Conservation (phyloP, 1,140 invertebrate genomes). For the Drosophila sp. region DNA sequence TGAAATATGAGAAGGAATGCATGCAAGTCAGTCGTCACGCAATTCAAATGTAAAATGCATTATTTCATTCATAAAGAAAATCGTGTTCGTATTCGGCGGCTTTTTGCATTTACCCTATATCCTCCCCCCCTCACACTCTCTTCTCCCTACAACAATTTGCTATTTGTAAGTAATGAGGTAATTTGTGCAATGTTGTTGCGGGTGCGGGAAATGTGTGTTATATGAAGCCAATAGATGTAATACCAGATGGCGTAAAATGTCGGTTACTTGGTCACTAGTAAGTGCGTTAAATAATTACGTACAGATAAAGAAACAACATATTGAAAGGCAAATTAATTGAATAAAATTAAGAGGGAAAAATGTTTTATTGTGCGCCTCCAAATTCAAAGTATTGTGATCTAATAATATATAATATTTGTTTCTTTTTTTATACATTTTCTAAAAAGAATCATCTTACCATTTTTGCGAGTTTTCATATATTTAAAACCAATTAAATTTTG, state of each 20-base stretch:
- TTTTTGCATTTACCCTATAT: slow-evolving; percentile 39
- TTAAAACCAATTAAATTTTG: too few species aligned
- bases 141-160: background rate
- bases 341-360: too few species aligned
- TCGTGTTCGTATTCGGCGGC: slow-evolving; percentile 66
- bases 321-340: background rate
- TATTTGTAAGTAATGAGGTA: slow-evolving; percentile 56
- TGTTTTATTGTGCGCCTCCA: too few species aligned
- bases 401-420: too few species aligned
- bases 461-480: too few species aligned
- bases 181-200: slow-evolving; percentile 45
- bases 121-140: background rate
- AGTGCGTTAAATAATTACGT: slow-evolving; percentile 30
- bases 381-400: too few species aligned
- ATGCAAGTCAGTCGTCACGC: slow-evolving; percentile 49
- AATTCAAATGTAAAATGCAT: slow-evolving; percentile 71
- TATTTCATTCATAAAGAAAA: slow-evolving; percentile 71
- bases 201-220: slow-evolving; percentile 42
- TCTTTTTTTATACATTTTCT: too few species aligned
- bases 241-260: slow-evolving; percentile 62
- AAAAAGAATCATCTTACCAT: too few species aligned
- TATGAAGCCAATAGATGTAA: slow-evolving; percentile 59
- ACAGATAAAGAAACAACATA: background rate
- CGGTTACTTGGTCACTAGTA: slow-evolving; percentile 72
- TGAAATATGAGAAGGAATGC: slow-evolving; percentile 61